Base-by-base conservation (phyloP, 2,888 invertebrate genomes). In the Agonopterix heracliana region DNA sequence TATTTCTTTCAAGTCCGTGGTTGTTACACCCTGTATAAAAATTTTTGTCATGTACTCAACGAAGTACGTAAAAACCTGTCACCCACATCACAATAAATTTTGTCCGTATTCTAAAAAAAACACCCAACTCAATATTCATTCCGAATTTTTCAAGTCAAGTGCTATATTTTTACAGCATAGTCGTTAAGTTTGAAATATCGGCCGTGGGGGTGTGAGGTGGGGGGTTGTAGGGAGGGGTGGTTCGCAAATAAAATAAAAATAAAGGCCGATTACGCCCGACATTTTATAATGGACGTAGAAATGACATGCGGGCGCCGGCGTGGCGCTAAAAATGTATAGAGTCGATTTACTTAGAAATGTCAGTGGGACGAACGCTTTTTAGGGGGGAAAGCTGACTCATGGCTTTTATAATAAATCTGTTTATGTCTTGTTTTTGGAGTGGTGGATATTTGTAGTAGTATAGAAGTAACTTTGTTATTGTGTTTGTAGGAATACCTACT, bases 231-330 rank as follows among this genome's bases (percentile, higher is more conserved):
- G 55, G 51, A 56, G 62, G 66, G 76, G 72, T 65, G 73, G 77
- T 71, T 71, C 76, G 78, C 79, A 80, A 84, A 85, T 84, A 81
- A 87, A 87, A 87, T 85, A 85, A 86, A 86, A 86, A 86, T 84
- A 83, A 84, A 85, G 81, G 79, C 75, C 83, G 84, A 83, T 84
- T 83, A 83, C 80, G 61, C 75, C 78, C 84, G 85, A 83, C 87
- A 85, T 86, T 86, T 87, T 87, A 86, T 87, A 88, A 88, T 87
- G 83, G 85, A 76, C 79, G 74, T 55, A 65, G 72, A 79, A 85
- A 85, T 83, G 85, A 83, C 86, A 87, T 84, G 86, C 86, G 87
- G 87, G 86, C 85, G 84, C 81, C 84, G 64, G 54, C 59, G 54
- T 56, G 78, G 47, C 47, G 47, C 41, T 43, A 9, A 38, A 34